Conservation (phyloP, 1,140 invertebrate genomes). For the Tachypleus tridentatus region DNA sequence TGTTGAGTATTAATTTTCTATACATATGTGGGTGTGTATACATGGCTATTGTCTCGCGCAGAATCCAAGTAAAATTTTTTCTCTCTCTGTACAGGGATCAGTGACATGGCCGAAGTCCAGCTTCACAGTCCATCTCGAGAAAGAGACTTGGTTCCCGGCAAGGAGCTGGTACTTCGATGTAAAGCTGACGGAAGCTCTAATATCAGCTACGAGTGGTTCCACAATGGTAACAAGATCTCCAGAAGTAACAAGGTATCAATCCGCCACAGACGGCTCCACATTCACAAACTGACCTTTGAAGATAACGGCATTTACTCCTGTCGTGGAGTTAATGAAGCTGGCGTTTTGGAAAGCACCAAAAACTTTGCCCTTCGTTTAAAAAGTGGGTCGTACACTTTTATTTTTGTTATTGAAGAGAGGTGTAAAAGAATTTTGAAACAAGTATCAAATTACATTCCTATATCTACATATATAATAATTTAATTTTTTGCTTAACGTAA, state of each 20-base stretch:
- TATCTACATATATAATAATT: too few species aligned
- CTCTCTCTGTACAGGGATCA: constrained; percentile 45
- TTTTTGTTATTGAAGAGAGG: too few species aligned
- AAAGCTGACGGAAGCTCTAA: constrained; percentile 58
- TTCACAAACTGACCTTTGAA: constrained; percentile 43
- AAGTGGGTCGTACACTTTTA: constrained; percentile 34
- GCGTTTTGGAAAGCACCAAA: constrained; percentile 40
- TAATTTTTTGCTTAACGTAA: too few species aligned
- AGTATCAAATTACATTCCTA: too few species aligned
- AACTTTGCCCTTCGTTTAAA: constrained; percentile 43
- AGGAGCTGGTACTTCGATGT: constrained; percentile 54
- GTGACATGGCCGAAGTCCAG: constrained; percentile 46
- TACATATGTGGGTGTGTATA: too few species aligned
- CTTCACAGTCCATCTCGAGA: constrained; percentile 45
- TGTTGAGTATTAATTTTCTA: too few species aligned
- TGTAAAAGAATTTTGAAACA: too few species aligned
- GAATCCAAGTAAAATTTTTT: too few species aligned
- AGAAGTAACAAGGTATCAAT: constrained; percentile 46
- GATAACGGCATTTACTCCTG: constrained; percentile 62
- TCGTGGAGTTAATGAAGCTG: constrained; percentile 49
- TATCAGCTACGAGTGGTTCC: constrained; percentile 59
- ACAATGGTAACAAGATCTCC: constrained; percentile 49
- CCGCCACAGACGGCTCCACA: constrained; percentile 46
- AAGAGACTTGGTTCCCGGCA: constrained; percentile 41
- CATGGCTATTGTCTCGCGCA: too few species aligned